Evolutionary conservation across 2,113 vertebrate species (phyloP), one percentile per base, ranked within the genome.

Genomic region (Donacobius atricapilla): DNA sequence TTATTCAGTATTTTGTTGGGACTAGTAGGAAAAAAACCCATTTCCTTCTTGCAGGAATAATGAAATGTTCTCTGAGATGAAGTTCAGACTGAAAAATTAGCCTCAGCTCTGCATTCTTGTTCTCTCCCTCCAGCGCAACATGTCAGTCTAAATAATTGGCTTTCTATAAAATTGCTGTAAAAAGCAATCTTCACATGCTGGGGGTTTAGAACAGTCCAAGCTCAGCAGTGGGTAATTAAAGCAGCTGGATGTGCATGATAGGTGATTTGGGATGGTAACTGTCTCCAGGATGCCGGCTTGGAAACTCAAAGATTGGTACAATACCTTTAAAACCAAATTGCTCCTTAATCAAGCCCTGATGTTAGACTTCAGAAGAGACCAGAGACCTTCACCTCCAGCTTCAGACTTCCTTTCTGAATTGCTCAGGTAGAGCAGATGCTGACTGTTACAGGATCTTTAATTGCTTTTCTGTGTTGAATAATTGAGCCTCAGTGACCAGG

Each of bases 381-480:
- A 51, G 39, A 28, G n/a, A 30, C 51, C 48, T 83, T 82, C 45
- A 80, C 4, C 63, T 66, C 71, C 42, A 75, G 60, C 90, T 92
- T 80, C 65, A 81, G 60, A 64, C 58, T 35, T 50, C 37, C 33
- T 83, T 83, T 83, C 40, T 75, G 81, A 94, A 85, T 71, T 31
- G 40, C 83, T 65, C 35, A 50, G 45, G 61, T 75, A 30, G 61
- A 66, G 72, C 40, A 64, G 82, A 70, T 88, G 64, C 35, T 73
- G 91, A 73, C 93, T 96, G 97, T 97, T 93, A 97, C 66, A 95
- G 96, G 96, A 98, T 97, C 97, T 97, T 90, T 80, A 93, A 82
- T 94, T 93, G 95, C 94, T 98, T 88, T 95, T 97, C 97, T 97
- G 95, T 97, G 91, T 96, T 98, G 95, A 98, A 98, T 98, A 98